These are phyloP conservation scores for Eremophila alpestris DNA, from an alignment of 2,797 vertebrate species.

Conservation along the genomic window DNA sequence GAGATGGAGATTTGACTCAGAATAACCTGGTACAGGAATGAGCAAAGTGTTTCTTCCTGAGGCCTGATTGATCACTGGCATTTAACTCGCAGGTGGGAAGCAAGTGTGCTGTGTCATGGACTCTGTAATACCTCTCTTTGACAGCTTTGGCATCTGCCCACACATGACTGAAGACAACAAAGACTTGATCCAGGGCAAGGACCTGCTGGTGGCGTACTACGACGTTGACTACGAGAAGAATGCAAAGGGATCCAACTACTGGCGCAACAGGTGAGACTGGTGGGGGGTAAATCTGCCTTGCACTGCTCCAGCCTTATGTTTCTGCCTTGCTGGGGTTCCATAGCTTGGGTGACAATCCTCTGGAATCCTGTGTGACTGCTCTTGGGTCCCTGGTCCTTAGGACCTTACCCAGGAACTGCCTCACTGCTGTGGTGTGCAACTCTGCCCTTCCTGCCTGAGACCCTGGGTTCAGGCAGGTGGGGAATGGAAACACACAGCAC, in stretches of 20 bases:
- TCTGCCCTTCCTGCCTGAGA: not conserved
- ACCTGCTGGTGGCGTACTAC: constrained; percentile 92
- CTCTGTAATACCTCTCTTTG: not conserved
- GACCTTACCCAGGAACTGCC: not conserved
- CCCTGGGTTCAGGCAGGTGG: accelerated
- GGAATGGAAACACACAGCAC: not conserved
- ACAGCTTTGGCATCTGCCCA: constrained; percentile 93
- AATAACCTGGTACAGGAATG: not conserved
- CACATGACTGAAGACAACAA: constrained; percentile 98
- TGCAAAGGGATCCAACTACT: constrained; percentile 97
- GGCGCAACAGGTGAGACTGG: constrained; percentile 91
- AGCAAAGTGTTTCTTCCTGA: not conserved
- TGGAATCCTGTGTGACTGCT: not conserved
- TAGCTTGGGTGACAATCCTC: not conserved
- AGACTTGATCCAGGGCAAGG: constrained; percentile 91
- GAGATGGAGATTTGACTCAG: not conserved
- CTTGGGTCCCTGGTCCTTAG: not conserved
- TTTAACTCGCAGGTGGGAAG: not conserved
- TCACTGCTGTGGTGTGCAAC: not conserved
- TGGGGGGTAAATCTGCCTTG: accelerated
- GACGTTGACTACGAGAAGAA: constrained; percentile 97
- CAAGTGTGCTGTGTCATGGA: not conserved
- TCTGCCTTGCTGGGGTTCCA: accelerated
- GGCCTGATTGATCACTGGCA: not conserved
- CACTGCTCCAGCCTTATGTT: accelerated